Evolutionary conservation across 2,888 invertebrate genomes (phyloP), one percentile per base, ranked within the genome.

Genomic region (Euplexia lucipara): DNA sequence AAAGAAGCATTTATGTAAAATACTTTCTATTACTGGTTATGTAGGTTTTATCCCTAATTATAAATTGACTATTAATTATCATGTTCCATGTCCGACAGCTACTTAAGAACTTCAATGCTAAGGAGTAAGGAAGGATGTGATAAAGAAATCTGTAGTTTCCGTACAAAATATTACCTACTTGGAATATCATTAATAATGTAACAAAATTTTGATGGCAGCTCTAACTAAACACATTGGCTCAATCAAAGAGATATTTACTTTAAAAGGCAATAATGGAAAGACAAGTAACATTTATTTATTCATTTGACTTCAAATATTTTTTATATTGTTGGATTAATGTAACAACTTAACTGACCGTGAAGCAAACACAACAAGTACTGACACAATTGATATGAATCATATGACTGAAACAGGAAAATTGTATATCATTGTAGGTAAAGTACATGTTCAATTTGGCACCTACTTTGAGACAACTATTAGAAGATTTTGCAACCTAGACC

Each of bases 1-100:
- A 61, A 32, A 41, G 16, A 5, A 14, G 22, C 60, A 67, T 66
- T 65, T 65, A 66, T 26, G 9, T 48, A 65, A 53, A 42, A 48
- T 49, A 34, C 26, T 22, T 51, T 49, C 35, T 12, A 12, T 32
- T 37, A 7, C n/a, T 16, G 9, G 10, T 37, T 37, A 30, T 6
- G 22, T 14, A 18, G 34, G 22, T 26, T 22, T 18, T 34, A 16
- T 9, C 18, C n/a, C 7, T 16, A 6, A 34, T 18, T 48, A 10
- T 64, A 12, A 45, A 12, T 37, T 30, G 0, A 35, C 18, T 30
- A 16, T 14, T 32, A 18, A n/a, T n/a, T n/a, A n/a, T n/a, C 62
- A 30, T 18, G 7, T 52, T 30, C 3, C 3, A 6, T n/a, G 26
- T 26, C 39, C 14, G 2, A 30, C 45, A 20, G 32, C 9, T 45